Conservation (phyloP, 2,888 invertebrate genomes). For the Thera obeliscata region DNA sequence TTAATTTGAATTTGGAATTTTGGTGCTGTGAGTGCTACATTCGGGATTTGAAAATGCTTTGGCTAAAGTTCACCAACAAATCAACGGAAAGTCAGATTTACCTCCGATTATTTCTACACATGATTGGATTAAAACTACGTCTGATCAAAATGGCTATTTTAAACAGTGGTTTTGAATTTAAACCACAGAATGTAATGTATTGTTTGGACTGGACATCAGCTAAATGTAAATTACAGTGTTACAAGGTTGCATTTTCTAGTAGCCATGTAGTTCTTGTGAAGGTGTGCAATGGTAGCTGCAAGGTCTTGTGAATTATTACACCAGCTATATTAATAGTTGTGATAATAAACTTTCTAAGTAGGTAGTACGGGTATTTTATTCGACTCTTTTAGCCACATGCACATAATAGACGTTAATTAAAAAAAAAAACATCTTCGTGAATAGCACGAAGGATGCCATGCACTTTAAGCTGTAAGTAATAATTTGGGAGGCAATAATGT, state of each 20-base stretch:
- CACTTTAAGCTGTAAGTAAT: no score
- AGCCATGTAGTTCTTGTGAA: constrained; percentile 4
- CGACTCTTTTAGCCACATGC: no score
- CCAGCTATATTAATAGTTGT: not conserved
- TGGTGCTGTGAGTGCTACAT: constrained; percentile 37
- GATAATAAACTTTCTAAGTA: no score
- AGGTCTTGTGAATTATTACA: not conserved
- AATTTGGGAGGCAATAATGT: no score
- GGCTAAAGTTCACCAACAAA: constrained; percentile 9
- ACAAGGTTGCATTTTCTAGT: constrained; percentile 22
- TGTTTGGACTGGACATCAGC: constrained; percentile 27
- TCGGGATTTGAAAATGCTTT: constrained; percentile 26
- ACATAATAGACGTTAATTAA: no score
- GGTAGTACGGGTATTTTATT: no score
- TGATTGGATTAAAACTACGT: not conserved
- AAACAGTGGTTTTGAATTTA: not conserved
- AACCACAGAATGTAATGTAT: constrained; percentile 14
- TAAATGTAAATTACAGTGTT: constrained; percentile 19
- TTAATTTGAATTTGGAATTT: constrained; percentile 62
- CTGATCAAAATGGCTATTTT: not conserved
- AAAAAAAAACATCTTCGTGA: no score
- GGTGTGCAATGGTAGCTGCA: constrained; percentile 1
- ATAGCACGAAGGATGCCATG: no score
- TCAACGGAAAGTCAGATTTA: not conserved
- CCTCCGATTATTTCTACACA: not conserved